A percentile compares a stretch with the other conserved stretches of the same genome.
Conservation (phyloP, 2,113 vertebrate genomes). For the Grus americana region DNA sequence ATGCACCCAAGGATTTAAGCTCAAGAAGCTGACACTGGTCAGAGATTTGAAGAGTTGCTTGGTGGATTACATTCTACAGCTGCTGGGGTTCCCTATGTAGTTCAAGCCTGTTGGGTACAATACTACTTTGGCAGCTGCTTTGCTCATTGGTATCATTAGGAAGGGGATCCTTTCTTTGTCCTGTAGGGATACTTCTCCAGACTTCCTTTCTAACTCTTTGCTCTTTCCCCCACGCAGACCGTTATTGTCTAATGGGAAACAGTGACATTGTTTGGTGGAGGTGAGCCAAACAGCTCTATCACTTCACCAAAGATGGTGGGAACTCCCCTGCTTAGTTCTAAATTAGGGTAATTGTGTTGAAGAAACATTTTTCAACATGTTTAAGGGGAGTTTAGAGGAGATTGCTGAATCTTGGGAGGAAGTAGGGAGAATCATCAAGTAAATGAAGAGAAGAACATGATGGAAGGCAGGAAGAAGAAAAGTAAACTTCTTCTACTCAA, state of each 20-base stretch:
- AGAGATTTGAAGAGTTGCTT: not conserved
- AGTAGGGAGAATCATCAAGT: not conserved
- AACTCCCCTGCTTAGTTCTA: not conserved
- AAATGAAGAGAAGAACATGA: not conserved
- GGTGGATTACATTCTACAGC: not conserved
- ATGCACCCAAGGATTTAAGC: not conserved
- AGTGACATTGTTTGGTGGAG: not conserved
- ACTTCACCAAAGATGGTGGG: not conserved
- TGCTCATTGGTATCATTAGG: not conserved
- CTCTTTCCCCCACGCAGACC: accelerated
- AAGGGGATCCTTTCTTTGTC: not conserved
- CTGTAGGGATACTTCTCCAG: not conserved
- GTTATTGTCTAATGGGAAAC: not conserved
- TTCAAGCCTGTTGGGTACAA: not conserved
- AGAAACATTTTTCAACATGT: not conserved
- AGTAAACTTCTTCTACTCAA: not conserved
- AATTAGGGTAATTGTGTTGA: not conserved
- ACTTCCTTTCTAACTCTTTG: not conserved
- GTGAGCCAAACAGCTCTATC: not conserved
- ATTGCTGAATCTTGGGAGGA: not conserved
- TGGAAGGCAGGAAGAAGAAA: not conserved
- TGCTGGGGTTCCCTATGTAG: not conserved
- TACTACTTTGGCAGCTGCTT: not conserved
- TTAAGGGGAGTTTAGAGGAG: not conserved
- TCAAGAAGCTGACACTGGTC: not conserved